Evolutionary conservation across 2,888 invertebrate species (phyloP), one percentile per base, ranked within the genome.

Genomic region (Ectemnius lituratus): DNA sequence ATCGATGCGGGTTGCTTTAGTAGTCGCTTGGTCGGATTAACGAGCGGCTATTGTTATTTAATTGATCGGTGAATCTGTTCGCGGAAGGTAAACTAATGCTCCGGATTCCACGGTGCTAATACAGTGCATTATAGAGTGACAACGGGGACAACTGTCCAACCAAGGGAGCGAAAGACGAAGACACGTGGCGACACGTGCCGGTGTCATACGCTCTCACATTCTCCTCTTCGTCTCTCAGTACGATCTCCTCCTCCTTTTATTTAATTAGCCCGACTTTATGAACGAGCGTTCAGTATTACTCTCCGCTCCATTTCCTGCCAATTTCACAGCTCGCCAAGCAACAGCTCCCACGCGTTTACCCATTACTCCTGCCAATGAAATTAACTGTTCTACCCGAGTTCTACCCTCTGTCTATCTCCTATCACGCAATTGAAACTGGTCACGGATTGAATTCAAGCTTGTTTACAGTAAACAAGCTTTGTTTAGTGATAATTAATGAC

Each of bases 211-310:
- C 71, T 73, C 28, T 56, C 70, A 62, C 6, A n/a, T 66, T 18
- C 62, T 83, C 85, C 76, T 75, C 77, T 78, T n/a, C 14, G 16
- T 16, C 83, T 81, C 80, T 37, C 37, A 8, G 37, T 84, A 78
- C 87, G 79, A 88, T 86, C 84, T 82, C 83, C 81, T 82, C 83
- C 81, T 81, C 85, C 87, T 88, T 88, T 90, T 87, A 90, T 90
- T 90, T 90, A 89, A 90, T 90, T 90, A 90, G 88, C 84, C 68
- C 79, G 75, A 84, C 78, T 77, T 83, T 81, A 81, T 79, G 84
- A 81, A 76, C 74, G 71, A 37, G 37, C 75, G 49, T 52, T 58
- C 69, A 37, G 16, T 74, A 81, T 78, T 77, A 79, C 64, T 59
- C 73, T 59, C 67, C 66, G 75, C 80, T 76, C 75, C 79, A 79